A percentile compares a stretch with the other conserved stretches of the same genome.
phyloP scores from a whole-genome alignment of 2,888 invertebrate genomes.

The Drosophila pseudotakahashii region DNA sequence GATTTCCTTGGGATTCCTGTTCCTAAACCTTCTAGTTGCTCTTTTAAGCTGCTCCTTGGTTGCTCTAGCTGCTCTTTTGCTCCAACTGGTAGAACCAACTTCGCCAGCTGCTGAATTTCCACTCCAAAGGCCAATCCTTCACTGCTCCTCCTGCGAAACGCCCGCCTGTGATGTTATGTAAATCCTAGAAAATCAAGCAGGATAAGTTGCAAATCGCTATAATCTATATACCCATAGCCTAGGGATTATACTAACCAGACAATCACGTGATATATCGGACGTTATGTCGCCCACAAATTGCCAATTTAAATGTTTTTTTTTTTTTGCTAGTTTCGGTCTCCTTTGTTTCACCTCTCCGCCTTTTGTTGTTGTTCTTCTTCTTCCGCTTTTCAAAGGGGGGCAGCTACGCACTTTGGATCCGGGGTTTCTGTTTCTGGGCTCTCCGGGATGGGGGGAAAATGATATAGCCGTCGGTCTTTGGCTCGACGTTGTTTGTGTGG shows the following conservation, averaged over 20 bases:
- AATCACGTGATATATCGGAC: constrained; percentile 30
- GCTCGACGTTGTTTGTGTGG: constrained; percentile 15
- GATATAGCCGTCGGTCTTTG: constrained; percentile 1
- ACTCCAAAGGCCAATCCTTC: constrained; percentile 1
- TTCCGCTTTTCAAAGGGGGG: constrained; percentile 6
- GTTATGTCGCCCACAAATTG: constrained; percentile 37
- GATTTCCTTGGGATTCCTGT: too few relatives aligned
- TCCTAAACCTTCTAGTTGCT: too few relatives aligned
- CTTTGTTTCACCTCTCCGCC: constrained; percentile 70
- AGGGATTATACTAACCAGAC: neutral
- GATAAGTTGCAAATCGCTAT: neutral
- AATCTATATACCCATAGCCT: neutral
- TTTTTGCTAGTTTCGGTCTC: constrained; percentile 53
- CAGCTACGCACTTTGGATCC: constrained; percentile 21
- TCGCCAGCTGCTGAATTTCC: neutral
- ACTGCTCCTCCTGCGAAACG: neutral
- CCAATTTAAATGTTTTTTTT: constrained; percentile 55
- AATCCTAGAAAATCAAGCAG: constrained; percentile 36
- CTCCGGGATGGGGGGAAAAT: neutral
- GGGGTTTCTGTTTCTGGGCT: constrained; percentile 3
- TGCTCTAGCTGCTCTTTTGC: too few relatives aligned
- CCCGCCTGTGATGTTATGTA: constrained; percentile 54
- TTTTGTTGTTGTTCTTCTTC: constrained; percentile 33
- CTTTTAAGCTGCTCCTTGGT: too few relatives aligned
- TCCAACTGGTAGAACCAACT: too few relatives aligned